Evolutionary conservation across 2,797 vertebrate genomes (phyloP).

Genomic region (Chelmon rostratus): DNA sequence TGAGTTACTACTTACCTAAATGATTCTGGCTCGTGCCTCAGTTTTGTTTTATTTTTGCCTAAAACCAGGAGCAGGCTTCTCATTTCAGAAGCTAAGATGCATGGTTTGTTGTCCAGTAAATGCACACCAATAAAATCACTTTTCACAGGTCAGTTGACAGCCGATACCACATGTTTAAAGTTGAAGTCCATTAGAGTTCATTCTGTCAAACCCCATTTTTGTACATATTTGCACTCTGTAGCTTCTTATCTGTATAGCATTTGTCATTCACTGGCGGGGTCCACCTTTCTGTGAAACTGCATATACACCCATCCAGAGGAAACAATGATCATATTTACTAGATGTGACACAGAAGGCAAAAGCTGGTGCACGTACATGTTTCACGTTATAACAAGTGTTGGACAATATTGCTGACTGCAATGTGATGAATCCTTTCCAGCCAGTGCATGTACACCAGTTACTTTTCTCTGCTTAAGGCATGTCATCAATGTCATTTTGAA

Average conservation of each 20-base stretch:
- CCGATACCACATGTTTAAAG: not conserved
- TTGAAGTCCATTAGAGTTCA: not conserved
- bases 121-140: not conserved
- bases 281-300: not conserved
- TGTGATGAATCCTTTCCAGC: no score
- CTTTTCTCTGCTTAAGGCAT: no score
- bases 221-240: not conserved
- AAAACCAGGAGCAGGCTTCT: not conserved
- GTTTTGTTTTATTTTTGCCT: not conserved
- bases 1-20: conserved; percentile 10
- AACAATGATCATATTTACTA: not conserved
- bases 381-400: no score
- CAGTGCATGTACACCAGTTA: no score
- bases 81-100: not conserved
- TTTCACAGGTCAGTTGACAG: not conserved
- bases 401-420: no score
- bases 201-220: not conserved
- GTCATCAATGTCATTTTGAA: no score
- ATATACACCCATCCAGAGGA: not conserved
- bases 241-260: not conserved
- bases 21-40: not conserved
- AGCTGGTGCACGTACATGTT: not conserved
- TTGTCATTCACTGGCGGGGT: not conserved
- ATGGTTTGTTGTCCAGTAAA: not conserved
- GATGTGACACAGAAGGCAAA: not conserved